phyloP scores from a whole-genome alignment of 2,113 vertebrate species.

The Arvicanthis niloticus region DNA sequence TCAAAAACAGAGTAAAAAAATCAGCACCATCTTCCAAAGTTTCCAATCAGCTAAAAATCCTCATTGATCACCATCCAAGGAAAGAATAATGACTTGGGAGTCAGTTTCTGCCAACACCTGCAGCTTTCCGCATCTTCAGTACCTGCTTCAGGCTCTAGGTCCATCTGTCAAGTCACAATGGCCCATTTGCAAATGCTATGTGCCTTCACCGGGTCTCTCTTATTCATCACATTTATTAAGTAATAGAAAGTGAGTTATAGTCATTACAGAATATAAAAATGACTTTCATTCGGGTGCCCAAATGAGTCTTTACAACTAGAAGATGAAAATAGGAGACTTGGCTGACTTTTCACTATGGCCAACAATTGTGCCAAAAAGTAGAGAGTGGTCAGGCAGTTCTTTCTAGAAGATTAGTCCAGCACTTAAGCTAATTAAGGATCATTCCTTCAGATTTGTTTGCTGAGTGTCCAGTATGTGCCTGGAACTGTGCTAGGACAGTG shows the following conservation, averaged over 20 bases:
- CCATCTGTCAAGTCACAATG: slow-evolving; percentile 63
- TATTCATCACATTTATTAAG: slow-evolving; percentile 75
- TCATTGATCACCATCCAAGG: slow-evolving; percentile 18
- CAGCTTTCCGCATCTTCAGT: slow-evolving; percentile 55
- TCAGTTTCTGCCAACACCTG: slow-evolving; percentile 45
- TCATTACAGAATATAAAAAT: slow-evolving; percentile 74
- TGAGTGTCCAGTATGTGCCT: not conserved
- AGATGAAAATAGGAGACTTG: slow-evolving; percentile 59
- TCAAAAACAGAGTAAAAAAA: not conserved
- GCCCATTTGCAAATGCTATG: slow-evolving; percentile 66
- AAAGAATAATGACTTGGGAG: slow-evolving; percentile 9
- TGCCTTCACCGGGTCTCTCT: slow-evolving; percentile 55
- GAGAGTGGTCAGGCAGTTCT: slow-evolving; percentile 17
- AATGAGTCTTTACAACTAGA: slow-evolving; percentile 51
- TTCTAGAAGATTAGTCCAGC: slow-evolving; percentile 74
- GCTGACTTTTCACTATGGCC: slow-evolving; percentile 61
- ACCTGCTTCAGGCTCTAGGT: not conserved
- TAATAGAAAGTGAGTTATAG: slow-evolving; percentile 80
- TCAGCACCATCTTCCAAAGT: slow-evolving; percentile 9
- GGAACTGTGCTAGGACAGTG: not conserved
- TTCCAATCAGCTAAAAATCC: slow-evolving; percentile 74
- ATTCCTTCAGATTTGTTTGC: slow-evolving; percentile 45
- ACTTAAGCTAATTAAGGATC: slow-evolving; percentile 74
- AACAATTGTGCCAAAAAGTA: slow-evolving; percentile 27
- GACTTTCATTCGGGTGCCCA: slow-evolving; percentile 66